Conservation (phyloP, 1,140 invertebrate species). For the Subanguina moxae region DNA sequence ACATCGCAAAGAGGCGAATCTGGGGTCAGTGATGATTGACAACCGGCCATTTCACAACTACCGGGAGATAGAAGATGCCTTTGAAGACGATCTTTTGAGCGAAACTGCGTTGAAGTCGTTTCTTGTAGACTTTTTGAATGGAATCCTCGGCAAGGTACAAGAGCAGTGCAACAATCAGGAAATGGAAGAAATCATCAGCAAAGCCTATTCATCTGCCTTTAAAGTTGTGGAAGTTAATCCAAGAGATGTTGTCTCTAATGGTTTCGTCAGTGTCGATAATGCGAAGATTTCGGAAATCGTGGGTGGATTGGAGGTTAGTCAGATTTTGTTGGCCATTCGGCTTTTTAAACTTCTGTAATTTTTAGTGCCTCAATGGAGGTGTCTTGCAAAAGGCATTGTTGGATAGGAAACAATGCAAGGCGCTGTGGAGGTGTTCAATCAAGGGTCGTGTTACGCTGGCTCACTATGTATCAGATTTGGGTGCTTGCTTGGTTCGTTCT, state of each 20-base stretch:
- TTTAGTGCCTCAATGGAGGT: conserved; percentile 5
- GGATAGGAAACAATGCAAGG: conserved; percentile 5
- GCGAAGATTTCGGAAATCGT: too few relatives aligned
- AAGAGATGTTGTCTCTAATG: too few relatives aligned
- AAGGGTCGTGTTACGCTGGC: conserved; percentile 54
- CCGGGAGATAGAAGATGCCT: conserved; percentile 35
- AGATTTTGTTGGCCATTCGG: too few relatives aligned
- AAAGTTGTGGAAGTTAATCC: neutral
- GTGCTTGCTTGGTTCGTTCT: too few relatives aligned
- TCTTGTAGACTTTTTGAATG: conserved; percentile 46
- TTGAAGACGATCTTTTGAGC: conserved; percentile 29
- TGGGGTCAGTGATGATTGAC: conserved; percentile 16
- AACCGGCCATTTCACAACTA: conserved; percentile 23
- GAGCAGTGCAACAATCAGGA: conserved; percentile 38
- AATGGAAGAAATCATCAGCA: conserved; percentile 42
- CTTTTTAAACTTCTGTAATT: too few relatives aligned
- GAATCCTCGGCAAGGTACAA: conserved; percentile 46
- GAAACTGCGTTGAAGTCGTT: conserved; percentile 41
- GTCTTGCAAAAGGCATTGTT: neutral
- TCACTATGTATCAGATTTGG: conserved; percentile 39
- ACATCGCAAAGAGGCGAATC: neutral
- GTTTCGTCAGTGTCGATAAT: too few relatives aligned
- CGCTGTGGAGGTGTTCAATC: conserved; percentile 45
- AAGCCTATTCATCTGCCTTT: conserved; percentile 33
- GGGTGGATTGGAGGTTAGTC: too few relatives aligned